A percentile compares a stretch with the other conserved stretches of the same genome.
Evolutionary conservation across 2,797 vertebrate genomes (phyloP).

Genomic region (Peromyscus aztecus): DNA sequence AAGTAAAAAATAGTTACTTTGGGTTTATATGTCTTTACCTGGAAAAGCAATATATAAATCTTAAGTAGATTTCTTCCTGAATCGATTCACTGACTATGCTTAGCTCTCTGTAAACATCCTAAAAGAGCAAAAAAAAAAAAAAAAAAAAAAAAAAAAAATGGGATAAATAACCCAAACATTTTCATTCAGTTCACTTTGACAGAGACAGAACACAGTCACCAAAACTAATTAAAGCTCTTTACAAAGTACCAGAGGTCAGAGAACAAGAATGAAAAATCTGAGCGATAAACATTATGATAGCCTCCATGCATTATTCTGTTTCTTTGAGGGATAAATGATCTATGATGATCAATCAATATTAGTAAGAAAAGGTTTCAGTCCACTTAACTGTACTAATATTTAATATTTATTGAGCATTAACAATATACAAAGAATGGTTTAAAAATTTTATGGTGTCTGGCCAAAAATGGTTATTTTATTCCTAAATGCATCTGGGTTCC

Average conservation of each 20-base stretch:
- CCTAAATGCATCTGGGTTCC: slow-evolving; percentile 1
- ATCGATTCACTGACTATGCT: slow-evolving; percentile 53
- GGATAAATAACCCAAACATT: slow-evolving; percentile 39
- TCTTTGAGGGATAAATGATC: slow-evolving; percentile 68
- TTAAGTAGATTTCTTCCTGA: slow-evolving; percentile 64
- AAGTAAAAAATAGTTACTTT: slow-evolving; percentile 51
- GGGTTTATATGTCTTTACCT: neutral
- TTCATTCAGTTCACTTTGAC: slow-evolving; percentile 63
- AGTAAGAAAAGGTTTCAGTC: slow-evolving; percentile 48
- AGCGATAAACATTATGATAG: slow-evolving; percentile 23
- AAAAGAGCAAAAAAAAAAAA: slow-evolving; percentile 42
- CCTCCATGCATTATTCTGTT: slow-evolving; percentile 40
- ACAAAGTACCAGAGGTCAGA: slow-evolving; percentile 52
- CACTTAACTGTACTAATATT: slow-evolving; percentile 62
- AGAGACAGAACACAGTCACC: slow-evolving; percentile 64
- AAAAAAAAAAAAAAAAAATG: neutral
- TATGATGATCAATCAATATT: slow-evolving; percentile 69
- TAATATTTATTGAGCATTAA: slow-evolving; percentile 72
- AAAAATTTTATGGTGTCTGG: slow-evolving; percentile 64
- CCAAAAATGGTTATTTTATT: slow-evolving; percentile 66
- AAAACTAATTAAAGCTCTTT: slow-evolving; percentile 68
- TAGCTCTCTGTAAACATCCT: slow-evolving; percentile 43
- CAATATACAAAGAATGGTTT: slow-evolving; percentile 55
- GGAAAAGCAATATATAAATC: slow-evolving; percentile 46
- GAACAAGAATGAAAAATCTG: slow-evolving; percentile 62